A percentile compares a stretch with the other conserved stretches of the same genome.
These are phyloP conservation scores for Pseudomyrmex sp. DNA, from an alignment of 1,140 invertebrate species.

Conservation along the genomic window DNA sequence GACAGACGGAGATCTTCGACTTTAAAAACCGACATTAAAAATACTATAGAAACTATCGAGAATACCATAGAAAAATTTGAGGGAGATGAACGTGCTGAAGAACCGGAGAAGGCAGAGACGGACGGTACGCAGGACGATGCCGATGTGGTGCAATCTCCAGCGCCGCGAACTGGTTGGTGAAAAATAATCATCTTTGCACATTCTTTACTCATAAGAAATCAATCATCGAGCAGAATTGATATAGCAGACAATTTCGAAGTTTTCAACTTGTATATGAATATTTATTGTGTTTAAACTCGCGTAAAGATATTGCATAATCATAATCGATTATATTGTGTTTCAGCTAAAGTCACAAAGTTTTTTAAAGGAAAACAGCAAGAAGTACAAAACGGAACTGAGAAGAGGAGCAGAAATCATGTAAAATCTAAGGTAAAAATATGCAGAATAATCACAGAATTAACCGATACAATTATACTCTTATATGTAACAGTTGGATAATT, in stretches of 20 bases:
- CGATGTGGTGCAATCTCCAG: slow-evolving; percentile 76
- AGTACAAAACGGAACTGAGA: slow-evolving; percentile 73
- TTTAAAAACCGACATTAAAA: neutral
- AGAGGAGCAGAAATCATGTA: slow-evolving; percentile 44
- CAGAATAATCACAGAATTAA: slow-evolving; percentile 10
- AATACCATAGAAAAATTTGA: slow-evolving; percentile 62
- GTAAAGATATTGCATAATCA: neutral
- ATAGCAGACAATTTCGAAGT: neutral
- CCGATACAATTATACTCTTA: neutral
- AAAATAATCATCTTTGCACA: neutral
- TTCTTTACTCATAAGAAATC: neutral
- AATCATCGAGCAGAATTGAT: neutral
- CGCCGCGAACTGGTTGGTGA: slow-evolving; percentile 69
- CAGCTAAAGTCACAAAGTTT: slow-evolving; percentile 77
- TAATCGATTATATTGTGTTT: slow-evolving; percentile 16
- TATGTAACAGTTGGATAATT: slow-evolving; percentile 14
- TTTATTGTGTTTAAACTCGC: slow-evolving; percentile 1
- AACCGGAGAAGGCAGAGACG: slow-evolving; percentile 51
- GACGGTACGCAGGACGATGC: slow-evolving; percentile 67
- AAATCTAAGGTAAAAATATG: slow-evolving; percentile 74
- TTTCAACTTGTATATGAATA: too few relatives aligned
- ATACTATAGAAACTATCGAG: slow-evolving; percentile 38
- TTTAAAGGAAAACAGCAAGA: slow-evolving; percentile 73
- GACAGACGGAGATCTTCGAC: neutral
- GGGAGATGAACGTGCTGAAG: neutral